A percentile compares a stretch with the other conserved stretches of the same genome.
These are phyloP conservation scores for Macrobrachium nipponense DNA, from an alignment of 1,140 invertebrate genomes.

Conservation along the genomic window DNA sequence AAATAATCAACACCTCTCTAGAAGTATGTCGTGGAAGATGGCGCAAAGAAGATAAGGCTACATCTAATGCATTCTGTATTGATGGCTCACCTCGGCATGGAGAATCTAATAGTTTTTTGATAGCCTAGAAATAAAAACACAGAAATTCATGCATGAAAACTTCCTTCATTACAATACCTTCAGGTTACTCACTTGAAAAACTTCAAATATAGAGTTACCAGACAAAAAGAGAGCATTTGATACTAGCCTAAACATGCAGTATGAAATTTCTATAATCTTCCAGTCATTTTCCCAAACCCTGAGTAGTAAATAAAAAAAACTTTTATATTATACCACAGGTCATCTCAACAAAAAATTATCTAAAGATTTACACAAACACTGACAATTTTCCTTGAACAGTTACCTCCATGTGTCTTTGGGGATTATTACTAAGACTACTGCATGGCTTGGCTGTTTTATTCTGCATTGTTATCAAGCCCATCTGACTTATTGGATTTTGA, in stretches of 20 bases:
- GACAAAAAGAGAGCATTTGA: constrained; percentile 21
- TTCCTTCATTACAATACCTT: constrained; percentile 57
- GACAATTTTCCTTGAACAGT: constrained; percentile 30
- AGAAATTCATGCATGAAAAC: constrained; percentile 1
- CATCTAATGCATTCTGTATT: constrained; percentile 92
- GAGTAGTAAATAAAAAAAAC: too few species aligned
- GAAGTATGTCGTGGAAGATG: constrained; percentile 93
- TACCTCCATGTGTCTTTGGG: constrained; percentile 82
- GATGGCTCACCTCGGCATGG: constrained; percentile 88
- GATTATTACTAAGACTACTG: constrained; percentile 71
- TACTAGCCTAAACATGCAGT: neutral
- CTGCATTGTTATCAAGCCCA: constrained; percentile 90
- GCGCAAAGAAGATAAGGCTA: constrained; percentile 87
- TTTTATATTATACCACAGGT: too few species aligned
- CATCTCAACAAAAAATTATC: too few species aligned
- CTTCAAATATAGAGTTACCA: too few species aligned
- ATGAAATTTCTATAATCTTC: too few species aligned
- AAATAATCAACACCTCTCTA: constrained; percentile 89
- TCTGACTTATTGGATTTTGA: constrained; percentile 97
- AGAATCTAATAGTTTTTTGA: constrained; percentile 61
- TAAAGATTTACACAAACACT: neutral
- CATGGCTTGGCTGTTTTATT: constrained; percentile 76
- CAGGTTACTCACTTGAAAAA: too few species aligned
- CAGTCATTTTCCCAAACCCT: too few species aligned
- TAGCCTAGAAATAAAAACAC: constrained; percentile 1